A percentile compares a stretch with the other conserved stretches of the same genome.
These are phyloP conservation scores for Machaerirhynchus nigripectus DNA, from an alignment of 2,113 vertebrate species.

Conservation along the genomic window DNA sequence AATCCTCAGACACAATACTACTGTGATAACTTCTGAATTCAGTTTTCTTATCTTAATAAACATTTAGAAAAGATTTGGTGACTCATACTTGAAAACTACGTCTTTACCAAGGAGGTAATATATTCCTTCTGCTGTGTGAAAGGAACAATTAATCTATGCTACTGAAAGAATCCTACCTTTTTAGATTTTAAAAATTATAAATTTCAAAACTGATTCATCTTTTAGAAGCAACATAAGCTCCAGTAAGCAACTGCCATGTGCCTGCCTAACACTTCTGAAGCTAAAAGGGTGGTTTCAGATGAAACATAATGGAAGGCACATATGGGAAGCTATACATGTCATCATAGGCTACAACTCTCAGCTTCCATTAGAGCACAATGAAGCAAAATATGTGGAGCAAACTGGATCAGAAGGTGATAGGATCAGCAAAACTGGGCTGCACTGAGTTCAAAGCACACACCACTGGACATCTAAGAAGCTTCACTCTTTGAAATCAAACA, in stretches of 20 bases:
- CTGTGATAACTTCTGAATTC: not conserved
- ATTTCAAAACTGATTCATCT: not conserved
- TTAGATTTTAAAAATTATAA: not conserved
- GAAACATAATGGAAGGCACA: not conserved
- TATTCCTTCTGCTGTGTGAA: not conserved
- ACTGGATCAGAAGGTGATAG: not conserved
- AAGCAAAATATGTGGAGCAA: not conserved
- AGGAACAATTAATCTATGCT: not conserved
- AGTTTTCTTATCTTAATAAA: not conserved
- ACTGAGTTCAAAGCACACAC: not conserved
- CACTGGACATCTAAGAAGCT: not conserved
- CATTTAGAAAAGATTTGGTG: not conserved
- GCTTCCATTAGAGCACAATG: not conserved
- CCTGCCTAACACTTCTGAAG: not conserved
- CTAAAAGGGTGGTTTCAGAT: not conserved
- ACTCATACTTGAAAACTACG: not conserved
- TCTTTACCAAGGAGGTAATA: not conserved
- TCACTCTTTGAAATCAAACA: not conserved
- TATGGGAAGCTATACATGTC: not conserved
- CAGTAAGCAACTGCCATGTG: not conserved
- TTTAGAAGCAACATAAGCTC: not conserved
- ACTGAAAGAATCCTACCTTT: not conserved
- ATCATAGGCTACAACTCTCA: not conserved
- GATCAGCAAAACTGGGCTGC: not conserved
- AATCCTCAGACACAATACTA: not conserved